A percentile compares a stretch with the other conserved stretches of the same genome.
These are phyloP conservation scores for Pomacea maculata DNA, from an alignment of 1,140 invertebrate genomes.

Conservation along the genomic window DNA sequence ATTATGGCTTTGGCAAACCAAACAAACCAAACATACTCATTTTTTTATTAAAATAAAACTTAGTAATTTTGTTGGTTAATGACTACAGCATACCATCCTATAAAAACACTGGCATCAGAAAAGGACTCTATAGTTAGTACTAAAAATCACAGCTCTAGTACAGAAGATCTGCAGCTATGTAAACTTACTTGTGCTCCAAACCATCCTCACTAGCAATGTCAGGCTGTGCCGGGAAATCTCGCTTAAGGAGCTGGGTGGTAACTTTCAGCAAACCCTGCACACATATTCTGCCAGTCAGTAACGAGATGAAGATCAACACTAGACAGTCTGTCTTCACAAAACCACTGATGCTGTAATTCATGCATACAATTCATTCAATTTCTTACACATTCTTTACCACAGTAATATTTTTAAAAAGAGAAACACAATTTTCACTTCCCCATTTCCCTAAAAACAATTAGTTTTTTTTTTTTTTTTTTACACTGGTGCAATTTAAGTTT, in stretches of 20 bases:
- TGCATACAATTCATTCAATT: too few species aligned
- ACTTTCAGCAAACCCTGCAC: slow-evolving; percentile 56
- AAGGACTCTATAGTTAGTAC: not conserved
- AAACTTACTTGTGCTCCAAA: slow-evolving; percentile 52
- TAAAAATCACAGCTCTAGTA: not conserved
- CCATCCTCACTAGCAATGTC: slow-evolving; percentile 55
- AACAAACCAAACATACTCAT: not conserved
- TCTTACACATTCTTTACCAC: too few species aligned
- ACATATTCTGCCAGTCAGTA: too few species aligned
- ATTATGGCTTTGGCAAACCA: too few species aligned
- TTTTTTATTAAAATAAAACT: not conserved
- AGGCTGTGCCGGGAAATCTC: slow-evolving; percentile 56
- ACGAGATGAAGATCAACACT: too few species aligned
- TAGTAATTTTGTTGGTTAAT: not conserved
- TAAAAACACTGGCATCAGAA: not conserved
- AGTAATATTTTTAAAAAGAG: too few species aligned
- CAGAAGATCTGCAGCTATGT: not conserved
- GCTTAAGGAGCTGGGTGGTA: slow-evolving; percentile 51
- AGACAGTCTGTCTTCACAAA: too few species aligned
- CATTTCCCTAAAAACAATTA: too few species aligned
- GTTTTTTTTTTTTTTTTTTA: too few species aligned
- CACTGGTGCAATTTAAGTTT: too few species aligned
- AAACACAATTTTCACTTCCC: too few species aligned
- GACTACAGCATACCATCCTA: not conserved
- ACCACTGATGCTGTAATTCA: too few species aligned